phyloP scores from a whole-genome alignment of 2,797 vertebrate species.

The Eupleurogrammus muticus region DNA sequence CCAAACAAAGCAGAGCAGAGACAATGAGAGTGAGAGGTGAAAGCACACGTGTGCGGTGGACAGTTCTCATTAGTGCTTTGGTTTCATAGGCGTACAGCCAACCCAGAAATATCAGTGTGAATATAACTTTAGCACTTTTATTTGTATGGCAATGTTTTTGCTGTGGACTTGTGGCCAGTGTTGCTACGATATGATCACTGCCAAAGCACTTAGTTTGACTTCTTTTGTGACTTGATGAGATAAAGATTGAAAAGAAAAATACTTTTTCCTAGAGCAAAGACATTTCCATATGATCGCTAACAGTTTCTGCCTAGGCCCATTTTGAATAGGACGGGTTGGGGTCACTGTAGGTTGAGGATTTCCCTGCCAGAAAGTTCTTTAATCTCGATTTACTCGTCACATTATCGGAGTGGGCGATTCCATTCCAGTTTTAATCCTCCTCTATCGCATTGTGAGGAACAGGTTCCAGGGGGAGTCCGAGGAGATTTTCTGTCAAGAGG shows the following conservation, averaged over 20 bases:
- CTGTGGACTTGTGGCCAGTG: too few relatives aligned
- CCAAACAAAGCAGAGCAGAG: conserved; percentile 74
- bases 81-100: conserved; percentile 15
- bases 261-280: too few relatives aligned
- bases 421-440: conserved; percentile 24
- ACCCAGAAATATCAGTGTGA: neutral
- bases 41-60: conserved; percentile 29
- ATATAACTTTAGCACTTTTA: too few relatives aligned
- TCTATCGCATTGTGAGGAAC: conserved; percentile 32
- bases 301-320: too few relatives aligned
- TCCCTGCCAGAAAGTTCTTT: neutral
- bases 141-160: too few relatives aligned
- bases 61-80: conserved; percentile 7
- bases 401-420: conserved; percentile 4
- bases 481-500: conserved; percentile 39
- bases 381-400: conserved; percentile 32
- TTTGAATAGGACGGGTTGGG: too few relatives aligned
- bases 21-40: conserved; percentile 67
- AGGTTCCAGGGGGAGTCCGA: conserved; percentile 32
- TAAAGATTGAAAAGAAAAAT: too few relatives aligned
- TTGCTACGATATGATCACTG: too few relatives aligned
- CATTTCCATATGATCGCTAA: too few relatives aligned
- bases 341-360: neutral
- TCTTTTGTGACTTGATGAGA: too few relatives aligned
- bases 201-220: too few relatives aligned